A percentile compares a stretch with the other conserved stretches of the same genome.
Conservation (phyloP, 2,113 vertebrate genomes). For the Cyphotilapia sp. region DNA sequence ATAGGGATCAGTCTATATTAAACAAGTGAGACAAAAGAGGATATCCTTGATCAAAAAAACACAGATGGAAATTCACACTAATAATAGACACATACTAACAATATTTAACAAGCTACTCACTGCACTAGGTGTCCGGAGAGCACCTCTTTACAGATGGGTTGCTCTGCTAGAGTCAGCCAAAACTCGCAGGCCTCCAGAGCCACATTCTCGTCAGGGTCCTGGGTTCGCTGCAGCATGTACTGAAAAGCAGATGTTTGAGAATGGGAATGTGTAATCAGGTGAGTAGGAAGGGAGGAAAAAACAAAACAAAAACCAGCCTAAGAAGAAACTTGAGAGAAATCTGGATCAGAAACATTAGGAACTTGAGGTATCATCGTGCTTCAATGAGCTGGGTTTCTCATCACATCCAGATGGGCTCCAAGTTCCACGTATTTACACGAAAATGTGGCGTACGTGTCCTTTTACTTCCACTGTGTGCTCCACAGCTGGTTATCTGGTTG, state of each 20-base stretch:
- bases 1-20: conserved; percentile 80
- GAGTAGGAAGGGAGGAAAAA: background rate
- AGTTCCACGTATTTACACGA: background rate
- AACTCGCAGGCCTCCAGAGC: conserved; percentile 94
- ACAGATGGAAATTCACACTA: background rate
- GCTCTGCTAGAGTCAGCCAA: conserved; percentile 92
- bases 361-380: conserved; percentile 43
- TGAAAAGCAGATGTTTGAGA: conserved; percentile 22
- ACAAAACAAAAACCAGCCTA: background rate
- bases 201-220: conserved; percentile 92
- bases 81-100: background rate
- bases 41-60: background rate
- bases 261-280: background rate
- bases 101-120: conserved; percentile 66
- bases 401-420: conserved; percentile 21
- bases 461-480: background rate
- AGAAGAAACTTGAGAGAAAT: background rate
- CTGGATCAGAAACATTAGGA: conserved; percentile 51
- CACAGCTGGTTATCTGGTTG: background rate
- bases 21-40: background rate
- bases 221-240: conserved; percentile 96
- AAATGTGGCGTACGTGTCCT: background rate
- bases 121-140: conserved; percentile 86
- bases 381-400: conserved; percentile 58
- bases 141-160: conserved; percentile 93